These are phyloP conservation scores for Cephus pulcher DNA, from an alignment of 2,888 invertebrate genomes.

Conservation along the genomic window DNA sequence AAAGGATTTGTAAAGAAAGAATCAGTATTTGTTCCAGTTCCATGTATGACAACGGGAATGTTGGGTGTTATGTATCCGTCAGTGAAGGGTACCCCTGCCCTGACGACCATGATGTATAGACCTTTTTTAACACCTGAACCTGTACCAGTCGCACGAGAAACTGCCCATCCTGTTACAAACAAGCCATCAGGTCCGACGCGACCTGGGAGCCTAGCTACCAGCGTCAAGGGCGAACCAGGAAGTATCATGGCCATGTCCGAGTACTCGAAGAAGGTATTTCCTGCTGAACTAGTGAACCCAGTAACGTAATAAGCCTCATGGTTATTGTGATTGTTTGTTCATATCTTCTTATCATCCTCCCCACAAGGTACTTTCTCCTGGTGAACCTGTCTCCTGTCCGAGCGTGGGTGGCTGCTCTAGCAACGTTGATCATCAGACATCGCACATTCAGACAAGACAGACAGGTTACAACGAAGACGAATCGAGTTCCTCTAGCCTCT, in stretches of 20 bases:
- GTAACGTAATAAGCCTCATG: neutral
- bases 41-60: conserved; percentile 69
- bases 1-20: neutral
- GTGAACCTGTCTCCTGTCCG: conserved; percentile 45
- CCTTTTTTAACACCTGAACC: conserved; percentile 66
- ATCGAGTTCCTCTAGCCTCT: conserved; percentile 60
- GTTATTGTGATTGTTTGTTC: conserved; percentile 9
- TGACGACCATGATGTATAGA: conserved; percentile 71
- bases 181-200: conserved; percentile 45
- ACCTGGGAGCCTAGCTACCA: conserved; percentile 70
- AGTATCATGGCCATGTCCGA: conserved; percentile 70
- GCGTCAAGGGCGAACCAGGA: conserved; percentile 71
- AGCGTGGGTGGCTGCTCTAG: conserved; percentile 50
- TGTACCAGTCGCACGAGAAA: conserved; percentile 28
- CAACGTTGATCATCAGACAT: conserved; percentile 28
- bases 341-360: neutral
- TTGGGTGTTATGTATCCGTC: conserved; percentile 73
- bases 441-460: conserved; percentile 26
- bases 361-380: conserved; percentile 43
- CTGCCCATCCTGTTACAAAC: conserved; percentile 14
- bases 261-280: conserved; percentile 69
- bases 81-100: conserved; percentile 54
- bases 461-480: conserved; percentile 48
- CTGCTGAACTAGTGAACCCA: neutral
- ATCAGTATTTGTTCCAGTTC: conserved; percentile 67